Base-by-base conservation (phyloP, 1,140 invertebrate species). In the Drosophila simulans region DNA sequence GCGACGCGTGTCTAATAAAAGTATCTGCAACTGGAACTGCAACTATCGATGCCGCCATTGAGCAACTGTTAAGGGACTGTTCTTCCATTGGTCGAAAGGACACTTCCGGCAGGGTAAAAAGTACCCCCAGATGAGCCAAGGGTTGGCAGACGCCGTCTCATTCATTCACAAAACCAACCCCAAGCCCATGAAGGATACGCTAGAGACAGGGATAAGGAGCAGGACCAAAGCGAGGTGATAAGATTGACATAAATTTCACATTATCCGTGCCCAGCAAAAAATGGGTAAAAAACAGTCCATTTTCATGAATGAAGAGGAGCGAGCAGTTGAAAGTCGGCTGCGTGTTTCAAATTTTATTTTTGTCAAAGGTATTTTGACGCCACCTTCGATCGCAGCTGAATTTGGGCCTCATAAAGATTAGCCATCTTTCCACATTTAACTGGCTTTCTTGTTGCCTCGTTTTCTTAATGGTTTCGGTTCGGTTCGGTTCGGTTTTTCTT, bases 1-100 rank as follows among this genome's bases (percentile, higher is more conserved):
- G 83, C 84, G 71, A 83, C 84, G 83, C 84, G 83, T 88, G 83
- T 88, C 83, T 88, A 88, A 88, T 88, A 83, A 83, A 89, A 88
- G 75, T 88, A 88, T 88, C 83, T 82, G 37, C 58, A 68, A 56
- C 55, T 60, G 77, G 51, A 70, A 69, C 25, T 80, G 62, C 84
- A 77, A 74, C 71, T 79, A 74, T 62, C 81, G 78, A 73, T 66
- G 80, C 82, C 81, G 84, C 83, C 83, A 88, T 88, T 80, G 72
- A 77, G 60, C 65, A 75, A 81, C 65, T 75, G 80, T 84, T 89
- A 77, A 66, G 53, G 64, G 39, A 25, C 64, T 73, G 63, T 59
- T 42, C 59, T 58, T 37, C 65, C 65, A 89, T 90, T 89, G 84
- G 84, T 46, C 59, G 25, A 51, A 54, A 52, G 69, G 73, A 27